Evolutionary conservation across 2,888 invertebrate species (phyloP).

Genomic region (Mesodorylaimus sp.): DNA sequence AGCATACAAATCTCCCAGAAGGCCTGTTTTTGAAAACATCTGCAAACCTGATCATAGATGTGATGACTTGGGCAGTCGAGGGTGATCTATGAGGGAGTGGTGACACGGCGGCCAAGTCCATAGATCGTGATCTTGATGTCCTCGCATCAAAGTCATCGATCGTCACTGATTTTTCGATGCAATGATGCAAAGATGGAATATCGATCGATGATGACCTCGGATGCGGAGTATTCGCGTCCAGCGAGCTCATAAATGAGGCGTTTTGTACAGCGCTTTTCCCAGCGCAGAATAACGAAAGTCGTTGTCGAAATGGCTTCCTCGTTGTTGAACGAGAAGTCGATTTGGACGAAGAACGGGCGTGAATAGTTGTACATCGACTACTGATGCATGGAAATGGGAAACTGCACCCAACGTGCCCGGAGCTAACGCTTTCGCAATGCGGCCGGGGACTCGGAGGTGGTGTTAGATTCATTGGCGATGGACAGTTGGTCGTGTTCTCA

Average conservation of each 20-base stretch:
- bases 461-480: background rate
- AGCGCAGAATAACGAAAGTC: background rate
- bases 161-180: background rate
- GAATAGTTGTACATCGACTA: background rate
- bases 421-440: background rate
- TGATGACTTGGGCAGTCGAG: background rate
- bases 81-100: background rate
- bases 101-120: background rate
- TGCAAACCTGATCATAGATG: background rate
- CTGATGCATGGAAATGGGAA: background rate
- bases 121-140: background rate
- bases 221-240: background rate
- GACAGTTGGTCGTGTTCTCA: too few species aligned
- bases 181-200: background rate
- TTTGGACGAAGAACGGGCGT: background rate
- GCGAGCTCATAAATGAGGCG: background rate
- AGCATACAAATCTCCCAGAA: too few species aligned
- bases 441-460: background rate
- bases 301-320: too few species aligned
- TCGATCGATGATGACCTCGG: constrained; percentile 1
- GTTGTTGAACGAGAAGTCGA: too few species aligned
- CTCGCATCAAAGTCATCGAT: background rate
- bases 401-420: background rate
- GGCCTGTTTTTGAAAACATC: too few species aligned
- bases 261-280: background rate